phyloP scores from a whole-genome alignment of 2,888 invertebrate species.

The Nemotelus nigrinus region DNA sequence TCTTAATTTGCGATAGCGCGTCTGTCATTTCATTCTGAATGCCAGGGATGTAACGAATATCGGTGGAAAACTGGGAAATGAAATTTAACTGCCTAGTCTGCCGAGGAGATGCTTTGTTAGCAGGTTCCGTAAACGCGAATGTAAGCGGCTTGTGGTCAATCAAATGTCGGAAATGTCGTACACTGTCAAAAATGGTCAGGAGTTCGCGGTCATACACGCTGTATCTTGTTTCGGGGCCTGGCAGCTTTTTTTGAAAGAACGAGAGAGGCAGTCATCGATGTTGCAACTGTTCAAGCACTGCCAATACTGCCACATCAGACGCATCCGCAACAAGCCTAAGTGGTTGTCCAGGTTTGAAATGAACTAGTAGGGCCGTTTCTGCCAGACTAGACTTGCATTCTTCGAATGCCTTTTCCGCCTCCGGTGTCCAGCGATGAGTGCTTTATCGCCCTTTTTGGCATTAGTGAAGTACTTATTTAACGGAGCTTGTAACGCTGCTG shows the following conservation, averaged over 20 bases:
- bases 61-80: not conserved
- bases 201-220: too few species aligned
- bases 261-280: not conserved
- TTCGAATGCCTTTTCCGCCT: not conserved
- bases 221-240: not conserved
- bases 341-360: not conserved
- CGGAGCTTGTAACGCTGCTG: not conserved
- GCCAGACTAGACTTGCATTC: conserved; percentile 8
- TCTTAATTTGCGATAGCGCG: too few species aligned
- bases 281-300: not conserved
- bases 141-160: conserved; percentile 15
- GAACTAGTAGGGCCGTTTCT: not conserved
- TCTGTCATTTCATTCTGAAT: too few species aligned
- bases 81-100: not conserved
- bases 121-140: not conserved
- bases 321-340: not conserved
- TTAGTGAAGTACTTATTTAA: not conserved
- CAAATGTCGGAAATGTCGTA: not conserved
- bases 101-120: not conserved
- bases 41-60: too few species aligned
- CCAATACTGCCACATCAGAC: conserved; percentile 6
- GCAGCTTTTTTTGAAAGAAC: not conserved
- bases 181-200: not conserved
- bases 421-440: not conserved
- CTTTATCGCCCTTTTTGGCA: not conserved